Base-by-base conservation (phyloP, 2,113 vertebrate species). In the Eolophus roseicapilla region DNA sequence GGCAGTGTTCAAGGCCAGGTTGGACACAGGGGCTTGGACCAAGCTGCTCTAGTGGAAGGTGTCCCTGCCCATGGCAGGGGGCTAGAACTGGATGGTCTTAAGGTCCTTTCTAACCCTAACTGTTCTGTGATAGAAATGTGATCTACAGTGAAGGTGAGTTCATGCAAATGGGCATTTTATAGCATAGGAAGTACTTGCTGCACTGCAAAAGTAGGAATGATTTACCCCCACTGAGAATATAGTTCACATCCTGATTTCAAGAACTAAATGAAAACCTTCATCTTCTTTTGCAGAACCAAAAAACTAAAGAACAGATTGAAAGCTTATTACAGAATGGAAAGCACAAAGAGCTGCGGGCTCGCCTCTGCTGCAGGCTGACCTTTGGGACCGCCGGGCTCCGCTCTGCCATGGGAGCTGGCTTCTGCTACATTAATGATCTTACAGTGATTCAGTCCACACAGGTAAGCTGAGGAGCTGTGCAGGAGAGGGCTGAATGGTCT, bases 361-460 rank as follows among this genome's bases (percentile, higher is more conserved):
- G 99, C 13, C 98, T 99, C 37, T 98, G 99, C 92, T 98, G 96
- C 96, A 97, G 99, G 29, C 98, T 99, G 98, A 98, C 94, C 25
- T 99, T 99, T 37, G 99, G 99, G 39, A 99, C 99, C 0, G 99
- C 99, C 0, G 99, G 99, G 21, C 98, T 99, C 49, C 97, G 99
- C 95, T 99, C 99, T 0, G 97, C 99, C 3, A 99, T 99, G 99
- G 99, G 99, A 2, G 99, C 99, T 0, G 99, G 99, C 0, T 99
- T 99, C 91, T 98, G 98, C 96, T 98, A 98, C 94, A 99, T 99
- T 74, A 99, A 99, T 9, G 99, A 99, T 80, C 98, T 99, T n/a
- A 99, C 99, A 0, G 90, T 99, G 63, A 99, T 99, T 97, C 99
- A 99, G 79, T 98, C 99, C 47, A 99, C 99, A 1, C 99, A 99